Evolutionary conservation across 2,113 vertebrate genomes (phyloP), one percentile per base, ranked within the genome.

Genomic region (Mastomys natalensis): DNA sequence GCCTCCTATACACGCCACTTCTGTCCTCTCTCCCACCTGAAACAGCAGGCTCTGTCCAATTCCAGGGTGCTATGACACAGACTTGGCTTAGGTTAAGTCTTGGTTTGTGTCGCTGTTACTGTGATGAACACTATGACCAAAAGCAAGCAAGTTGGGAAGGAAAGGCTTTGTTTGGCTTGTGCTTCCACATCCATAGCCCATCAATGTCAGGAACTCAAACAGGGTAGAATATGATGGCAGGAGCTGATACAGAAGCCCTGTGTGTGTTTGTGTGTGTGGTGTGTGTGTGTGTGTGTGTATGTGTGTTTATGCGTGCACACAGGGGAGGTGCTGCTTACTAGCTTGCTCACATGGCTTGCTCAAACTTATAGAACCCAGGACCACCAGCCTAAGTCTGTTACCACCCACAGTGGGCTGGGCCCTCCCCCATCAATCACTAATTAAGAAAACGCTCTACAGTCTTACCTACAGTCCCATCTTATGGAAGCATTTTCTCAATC

Each of bases 1-100:
- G 95, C 95, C 89, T 62, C 95, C 96, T 87, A 5, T 96, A 97
- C 97, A 96, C 96, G 96, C 98, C 96, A 97, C 97, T 93, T 96
- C 48, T 9, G 31, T 81, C 58, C 64, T 60, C 34, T 90, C 68
- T 77, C 29, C 43, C 70, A n/a, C 82, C 80, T 58, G 55, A 53
- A n/a, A 53, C 34, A 26, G 45, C 6, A 7, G 84, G 43, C 40
- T 48, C 16, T 66, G 60, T 70, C 45, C 85, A 87, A 1, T 9
- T 68, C 85, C 31, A 66, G 85, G n/a, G 19, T 51, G 31, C 31
- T 22, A 24, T 68, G 74, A 74, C n/a, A 37, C 76, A 43, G 11
- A 66, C 13, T 31, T 3, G 29, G 74, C 62, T 55, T 51, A 53
- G 72, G n/a, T n/a, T n/a, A n/a, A n/a, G 60, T 21, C 40, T 43